These are phyloP conservation scores for Mizuhopecten yessoensis DNA, from an alignment of 1,140 invertebrate species.

Conservation along the genomic window DNA sequence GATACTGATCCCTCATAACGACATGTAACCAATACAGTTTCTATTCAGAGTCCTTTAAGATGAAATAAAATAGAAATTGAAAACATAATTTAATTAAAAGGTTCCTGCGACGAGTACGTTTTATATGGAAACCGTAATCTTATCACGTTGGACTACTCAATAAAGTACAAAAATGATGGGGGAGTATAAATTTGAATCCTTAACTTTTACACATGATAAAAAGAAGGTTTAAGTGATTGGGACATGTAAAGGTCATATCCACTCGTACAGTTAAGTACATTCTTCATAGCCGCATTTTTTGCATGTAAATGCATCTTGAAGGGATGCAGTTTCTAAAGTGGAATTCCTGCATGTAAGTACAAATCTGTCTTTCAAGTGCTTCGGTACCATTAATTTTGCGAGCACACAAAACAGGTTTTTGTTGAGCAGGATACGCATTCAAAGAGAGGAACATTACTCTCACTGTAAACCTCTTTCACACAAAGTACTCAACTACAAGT, in stretches of 20 bases:
- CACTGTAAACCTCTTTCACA: too few relatives aligned
- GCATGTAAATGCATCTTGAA: background rate
- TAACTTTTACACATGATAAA: too few relatives aligned
- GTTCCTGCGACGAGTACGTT: background rate
- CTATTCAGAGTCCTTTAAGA: too few relatives aligned
- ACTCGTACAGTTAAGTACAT: background rate
- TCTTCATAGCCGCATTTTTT: background rate
- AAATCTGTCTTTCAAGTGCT: background rate
- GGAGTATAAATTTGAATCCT: too few relatives aligned
- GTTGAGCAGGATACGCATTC: too few relatives aligned
- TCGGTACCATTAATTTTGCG: background rate
- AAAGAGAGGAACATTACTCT: too few relatives aligned
- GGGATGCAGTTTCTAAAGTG: background rate
- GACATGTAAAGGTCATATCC: background rate
- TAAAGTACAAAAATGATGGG: too few relatives aligned
- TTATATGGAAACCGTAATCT: background rate
- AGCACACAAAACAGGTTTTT: background rate
- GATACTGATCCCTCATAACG: too few relatives aligned
- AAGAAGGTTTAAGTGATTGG: background rate
- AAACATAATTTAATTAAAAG: background rate
- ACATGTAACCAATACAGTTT: too few relatives aligned
- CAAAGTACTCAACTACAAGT: too few relatives aligned
- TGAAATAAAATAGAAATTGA: background rate
- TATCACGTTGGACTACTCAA: background rate
- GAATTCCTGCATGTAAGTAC: background rate